A percentile compares a stretch with the other conserved stretches of the same genome.
These are phyloP conservation scores for Ochropleura plecta DNA, from an alignment of 2,888 invertebrate genomes.

Conservation along the genomic window DNA sequence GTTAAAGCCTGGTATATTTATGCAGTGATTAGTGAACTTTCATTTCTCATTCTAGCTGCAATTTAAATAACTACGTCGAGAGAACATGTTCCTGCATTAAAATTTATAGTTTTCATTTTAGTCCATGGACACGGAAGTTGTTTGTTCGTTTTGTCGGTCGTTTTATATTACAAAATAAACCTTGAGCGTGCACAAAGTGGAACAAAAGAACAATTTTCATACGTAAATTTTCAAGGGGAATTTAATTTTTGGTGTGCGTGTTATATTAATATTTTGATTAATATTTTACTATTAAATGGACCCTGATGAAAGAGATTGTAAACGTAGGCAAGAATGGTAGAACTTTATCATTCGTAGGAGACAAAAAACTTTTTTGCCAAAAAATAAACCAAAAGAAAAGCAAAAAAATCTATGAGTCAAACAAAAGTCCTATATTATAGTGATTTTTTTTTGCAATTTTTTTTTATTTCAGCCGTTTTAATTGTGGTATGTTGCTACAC, in stretches of 20 bases:
- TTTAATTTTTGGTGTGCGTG: not conserved
- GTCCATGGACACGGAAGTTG: not conserved
- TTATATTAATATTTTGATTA: not conserved
- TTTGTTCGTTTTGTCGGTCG: not conserved
- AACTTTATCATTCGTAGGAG: too few species aligned
- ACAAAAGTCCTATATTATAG: too few species aligned
- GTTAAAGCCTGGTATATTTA: too few species aligned
- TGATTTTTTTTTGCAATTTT: too few species aligned
- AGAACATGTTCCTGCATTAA: slow-evolving; percentile 19
- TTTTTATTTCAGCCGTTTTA: too few species aligned
- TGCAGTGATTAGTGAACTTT: slow-evolving; percentile 15
- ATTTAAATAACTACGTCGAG: slow-evolving; percentile 21
- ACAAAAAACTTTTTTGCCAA: too few species aligned
- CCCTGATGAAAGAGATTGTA: not conserved
- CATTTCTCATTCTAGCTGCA: not conserved
- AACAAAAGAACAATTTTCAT: not conserved
- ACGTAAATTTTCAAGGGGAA: not conserved
- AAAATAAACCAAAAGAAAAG: too few species aligned
- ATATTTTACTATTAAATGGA: too few species aligned
- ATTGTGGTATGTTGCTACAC: too few species aligned
- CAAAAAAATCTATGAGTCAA: too few species aligned
- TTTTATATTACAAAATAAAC: slow-evolving; percentile 12
- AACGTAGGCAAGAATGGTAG: not conserved
- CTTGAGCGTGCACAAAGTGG: not conserved
- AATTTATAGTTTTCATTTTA: slow-evolving; percentile 26